Evolutionary conservation across 2,888 invertebrate genomes (phyloP), one percentile per base, ranked within the genome.

Genomic region (Acanthoscelides obtectus): DNA sequence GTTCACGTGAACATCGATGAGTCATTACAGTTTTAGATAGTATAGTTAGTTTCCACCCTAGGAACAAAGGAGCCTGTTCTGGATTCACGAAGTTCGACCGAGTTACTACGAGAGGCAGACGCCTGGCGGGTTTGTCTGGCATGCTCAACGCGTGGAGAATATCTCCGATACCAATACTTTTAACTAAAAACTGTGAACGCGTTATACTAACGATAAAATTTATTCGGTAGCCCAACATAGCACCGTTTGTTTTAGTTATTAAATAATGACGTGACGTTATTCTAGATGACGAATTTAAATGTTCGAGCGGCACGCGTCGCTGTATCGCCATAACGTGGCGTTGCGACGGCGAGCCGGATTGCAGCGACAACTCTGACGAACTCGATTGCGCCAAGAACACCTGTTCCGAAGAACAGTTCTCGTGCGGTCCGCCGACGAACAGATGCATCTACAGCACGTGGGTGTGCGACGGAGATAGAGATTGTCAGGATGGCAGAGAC

Each of bases 321-420:
- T 95, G 95, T 79, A 91, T 95, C 72, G 93, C 93, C 67, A 87
- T 87, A 79, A 89, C 91, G 20, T 94, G 93, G 90, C 89, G 90
- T 65, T 97, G 96, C 85, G 95, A 96, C 84, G 92, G 92, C 8
- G 92, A 93, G 77, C 84, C 87, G n/a, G 96, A 97, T 83, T 96
- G 94, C 78, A 87, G 90, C 0, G 94, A 94, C 80, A 86, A 88
- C 12, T 91, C 92, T 25, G 96, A 96, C 81, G 96, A 95, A 84
- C 81, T 80, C 0, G 88, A 89, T 72, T 96, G 96, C 79, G 88
- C 86, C n/a, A 86, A 88, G 70, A 87, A 88, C 0, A 77, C 76
- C 5, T 95, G 94, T 79, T 89, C 89, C n/a, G 89, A 91, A 0
- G 90, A 89, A 83, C 92, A 93, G 89, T 93, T 92, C 81, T 86